Evolutionary conservation across 2,113 vertebrate genomes (phyloP), one percentile per base, ranked within the genome.

Genomic region (Rhombomys opimus): DNA sequence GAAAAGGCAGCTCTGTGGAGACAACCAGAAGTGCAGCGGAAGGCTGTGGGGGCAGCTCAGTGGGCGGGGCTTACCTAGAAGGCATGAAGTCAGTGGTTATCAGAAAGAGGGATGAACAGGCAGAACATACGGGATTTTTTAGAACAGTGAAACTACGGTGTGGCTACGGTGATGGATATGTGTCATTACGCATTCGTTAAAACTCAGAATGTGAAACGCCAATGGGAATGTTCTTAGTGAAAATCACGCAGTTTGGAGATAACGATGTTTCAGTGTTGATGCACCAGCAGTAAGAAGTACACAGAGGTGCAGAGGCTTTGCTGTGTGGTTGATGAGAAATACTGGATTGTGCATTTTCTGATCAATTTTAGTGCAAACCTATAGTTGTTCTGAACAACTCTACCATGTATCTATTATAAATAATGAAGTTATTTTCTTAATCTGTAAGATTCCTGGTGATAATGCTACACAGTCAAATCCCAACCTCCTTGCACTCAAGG

Each of bases 391-490:
- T 65, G 63, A 25, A 65, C 6, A 65, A 65, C 25, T 25, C 46
- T 46, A 65, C 2, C 63, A 27, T 65, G 63, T 9, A 27, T 65
- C 63, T 65, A 65, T 65, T 65, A 25, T 65, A 65, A 27, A 23
- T 65, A 65, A 75, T 22, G 10, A 75, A 25, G 78, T 18, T 82
- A 61, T 12, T 87, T 87, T 65, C 77, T 63, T 95, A 30, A 41
- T 54, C 32, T 7, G 73, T 93, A 41, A 65, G 46, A 92, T 63
- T 76, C 22, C 27, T 41, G 14, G 10, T 87, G 22, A 57, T 89
- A 76, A 87, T 23, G 89, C 70, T 4, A 27, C 88, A 50, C 70
- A 72, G 57, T 91, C 82, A 95, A 84, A 80, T 46, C 93, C 85
- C 72, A 54, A 52, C 50, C 13, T 75, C 10, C 32, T 89, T 70